Conservation (phyloP, 2,113 vertebrate species). For the Pelobates fuscus region DNA sequence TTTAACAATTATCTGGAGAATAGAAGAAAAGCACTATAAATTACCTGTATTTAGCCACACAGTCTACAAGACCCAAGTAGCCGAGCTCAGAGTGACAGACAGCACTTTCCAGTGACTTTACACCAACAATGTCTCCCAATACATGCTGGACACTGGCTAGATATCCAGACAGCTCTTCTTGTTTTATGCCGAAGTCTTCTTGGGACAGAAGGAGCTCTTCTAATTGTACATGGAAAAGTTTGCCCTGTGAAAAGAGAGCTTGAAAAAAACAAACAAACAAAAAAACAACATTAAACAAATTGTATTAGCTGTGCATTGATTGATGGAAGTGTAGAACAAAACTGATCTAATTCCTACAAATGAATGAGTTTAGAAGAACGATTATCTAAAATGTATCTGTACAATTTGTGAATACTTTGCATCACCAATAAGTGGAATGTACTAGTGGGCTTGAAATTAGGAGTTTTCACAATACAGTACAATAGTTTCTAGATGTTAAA, state of each 20-base stretch:
- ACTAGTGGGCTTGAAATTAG: too few species aligned
- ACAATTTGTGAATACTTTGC: too few species aligned
- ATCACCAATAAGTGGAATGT: too few species aligned
- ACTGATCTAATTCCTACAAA: too few species aligned
- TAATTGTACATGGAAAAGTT: conserved; percentile 80
- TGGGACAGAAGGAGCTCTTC: conserved; percentile 72
- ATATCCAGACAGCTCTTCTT: conserved; percentile 67
- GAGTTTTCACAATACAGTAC: too few species aligned
- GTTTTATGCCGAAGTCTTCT: conserved; percentile 50
- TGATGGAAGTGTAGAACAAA: not conserved
- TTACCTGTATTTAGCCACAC: conserved; percentile 90
- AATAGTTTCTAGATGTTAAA: too few species aligned
- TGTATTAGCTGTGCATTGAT: not conserved
- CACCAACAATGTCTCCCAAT: conserved; percentile 75
- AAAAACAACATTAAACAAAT: too few species aligned
- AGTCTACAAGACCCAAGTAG: conserved; percentile 88
- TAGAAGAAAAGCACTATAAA: too few species aligned
- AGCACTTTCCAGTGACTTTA: conserved; percentile 85
- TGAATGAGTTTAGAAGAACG: too few species aligned
- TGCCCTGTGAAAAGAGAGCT: conserved; percentile 88
- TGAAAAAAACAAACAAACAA: too few species aligned
- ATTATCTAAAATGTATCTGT: too few species aligned
- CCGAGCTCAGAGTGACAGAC: conserved; percentile 79
- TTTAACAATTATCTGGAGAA: too few species aligned
- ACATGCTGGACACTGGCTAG: conserved; percentile 80